phyloP scores from a whole-genome alignment of 2,113 vertebrate genomes.

The Centropus bengalensis region DNA sequence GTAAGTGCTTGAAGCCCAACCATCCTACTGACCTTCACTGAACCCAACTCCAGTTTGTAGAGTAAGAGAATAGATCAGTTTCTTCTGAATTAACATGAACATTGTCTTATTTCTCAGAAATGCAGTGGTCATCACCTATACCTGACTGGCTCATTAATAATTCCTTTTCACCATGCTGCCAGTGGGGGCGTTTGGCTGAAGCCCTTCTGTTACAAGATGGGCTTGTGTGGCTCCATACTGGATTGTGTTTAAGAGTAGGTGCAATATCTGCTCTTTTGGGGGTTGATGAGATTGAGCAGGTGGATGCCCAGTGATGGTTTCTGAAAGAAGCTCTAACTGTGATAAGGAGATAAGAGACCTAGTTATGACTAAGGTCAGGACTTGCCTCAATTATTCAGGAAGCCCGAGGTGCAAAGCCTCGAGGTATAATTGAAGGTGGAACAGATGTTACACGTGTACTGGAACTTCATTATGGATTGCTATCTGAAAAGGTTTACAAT shows the following conservation, averaged over 20 bases:
- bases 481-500: not conserved
- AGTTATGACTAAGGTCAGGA: not conserved
- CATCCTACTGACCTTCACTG: not conserved
- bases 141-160: not conserved
- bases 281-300: not conserved
- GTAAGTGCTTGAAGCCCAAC: not conserved
- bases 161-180: not conserved
- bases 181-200: not conserved
- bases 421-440: not conserved
- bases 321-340: not conserved
- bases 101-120: not conserved
- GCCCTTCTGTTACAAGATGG: not conserved
- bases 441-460: not conserved
- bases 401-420: not conserved
- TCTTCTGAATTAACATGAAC: not conserved
- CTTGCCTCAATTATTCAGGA: not conserved
- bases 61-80: not conserved
- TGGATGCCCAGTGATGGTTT: not conserved
- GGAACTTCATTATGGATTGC: not conserved
- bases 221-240: not conserved
- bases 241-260: not conserved
- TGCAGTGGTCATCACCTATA: not conserved
- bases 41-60: not conserved
- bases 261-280: not conserved
- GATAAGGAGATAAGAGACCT: not conserved